These are phyloP conservation scores for Mactromeris polynyma DNA, from an alignment of 2,888 invertebrate species.

Conservation along the genomic window DNA sequence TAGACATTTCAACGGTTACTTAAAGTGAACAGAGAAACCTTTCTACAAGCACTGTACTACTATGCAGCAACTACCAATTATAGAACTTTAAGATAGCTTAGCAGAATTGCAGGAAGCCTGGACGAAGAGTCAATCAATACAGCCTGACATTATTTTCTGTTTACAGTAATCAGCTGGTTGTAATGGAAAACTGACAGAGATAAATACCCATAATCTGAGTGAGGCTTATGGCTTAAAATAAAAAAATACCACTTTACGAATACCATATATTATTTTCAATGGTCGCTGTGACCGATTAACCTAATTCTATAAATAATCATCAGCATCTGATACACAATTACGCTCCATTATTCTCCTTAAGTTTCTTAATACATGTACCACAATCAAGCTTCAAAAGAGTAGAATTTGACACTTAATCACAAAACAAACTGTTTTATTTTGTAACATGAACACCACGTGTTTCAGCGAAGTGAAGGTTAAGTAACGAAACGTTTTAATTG, in stretches of 20 bases:
- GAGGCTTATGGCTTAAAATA: not conserved
- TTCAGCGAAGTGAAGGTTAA: no score
- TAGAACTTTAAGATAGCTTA: not conserved
- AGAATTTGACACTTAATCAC: not conserved
- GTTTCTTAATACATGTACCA: not conserved
- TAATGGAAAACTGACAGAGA: not conserved
- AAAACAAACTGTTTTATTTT: not conserved
- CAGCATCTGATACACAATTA: not conserved
- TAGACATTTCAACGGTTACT: no score
- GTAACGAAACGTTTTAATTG: no score
- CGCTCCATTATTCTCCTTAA: not conserved
- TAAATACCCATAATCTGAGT: not conserved
- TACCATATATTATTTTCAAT: not conserved
- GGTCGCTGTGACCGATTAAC: not conserved
- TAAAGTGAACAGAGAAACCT: no score
- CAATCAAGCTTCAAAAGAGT: not conserved
- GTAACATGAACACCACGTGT: not conserved
- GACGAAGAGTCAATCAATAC: not conserved
- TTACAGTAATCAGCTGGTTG: not conserved
- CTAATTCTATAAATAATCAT: not conserved
- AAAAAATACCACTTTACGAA: not conserved
- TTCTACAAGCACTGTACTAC: no score
- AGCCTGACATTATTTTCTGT: not conserved
- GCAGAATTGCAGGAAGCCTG: not conserved
- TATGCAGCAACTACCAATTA: no score